These are phyloP conservation scores for Camelus bactrianus DNA, from an alignment of 2,113 vertebrate species.

Conservation along the genomic window DNA sequence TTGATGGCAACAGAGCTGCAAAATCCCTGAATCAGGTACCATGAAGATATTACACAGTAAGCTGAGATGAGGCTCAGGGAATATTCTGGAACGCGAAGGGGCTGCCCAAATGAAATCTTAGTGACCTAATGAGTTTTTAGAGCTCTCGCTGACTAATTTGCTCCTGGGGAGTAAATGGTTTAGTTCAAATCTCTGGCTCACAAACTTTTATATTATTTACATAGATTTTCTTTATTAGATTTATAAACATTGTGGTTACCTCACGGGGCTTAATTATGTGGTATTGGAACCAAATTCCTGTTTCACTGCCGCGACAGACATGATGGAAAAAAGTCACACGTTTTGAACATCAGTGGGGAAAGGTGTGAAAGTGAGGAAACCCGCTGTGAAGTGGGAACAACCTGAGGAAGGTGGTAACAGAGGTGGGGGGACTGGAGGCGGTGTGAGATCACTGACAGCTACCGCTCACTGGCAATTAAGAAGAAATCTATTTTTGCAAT, in stretches of 20 bases:
- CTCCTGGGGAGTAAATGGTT: background rate
- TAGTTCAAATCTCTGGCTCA: background rate
- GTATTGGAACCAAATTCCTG: constrained; percentile 33
- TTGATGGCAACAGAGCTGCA: background rate
- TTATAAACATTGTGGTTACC: constrained; percentile 22
- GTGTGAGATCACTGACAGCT: background rate
- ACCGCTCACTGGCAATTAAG: background rate
- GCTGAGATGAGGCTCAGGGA: background rate
- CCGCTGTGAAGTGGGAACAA: too few species aligned
- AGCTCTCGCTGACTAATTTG: background rate
- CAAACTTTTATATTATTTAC: constrained; percentile 24
- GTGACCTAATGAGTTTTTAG: background rate
- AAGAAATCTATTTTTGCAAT: background rate
- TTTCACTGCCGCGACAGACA: background rate
- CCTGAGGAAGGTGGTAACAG: too few species aligned
- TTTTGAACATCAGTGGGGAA: background rate
- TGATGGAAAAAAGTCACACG: background rate
- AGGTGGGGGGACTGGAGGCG: background rate
- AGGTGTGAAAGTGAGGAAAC: background rate
- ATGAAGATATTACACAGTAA: background rate
- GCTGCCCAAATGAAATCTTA: background rate
- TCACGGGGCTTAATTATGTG: background rate
- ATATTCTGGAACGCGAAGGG: constrained; percentile 5
- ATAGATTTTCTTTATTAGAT: constrained; percentile 40
- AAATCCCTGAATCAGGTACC: background rate